phyloP scores from a whole-genome alignment of 2,113 vertebrate genomes.

The Grammomys surdaster region DNA sequence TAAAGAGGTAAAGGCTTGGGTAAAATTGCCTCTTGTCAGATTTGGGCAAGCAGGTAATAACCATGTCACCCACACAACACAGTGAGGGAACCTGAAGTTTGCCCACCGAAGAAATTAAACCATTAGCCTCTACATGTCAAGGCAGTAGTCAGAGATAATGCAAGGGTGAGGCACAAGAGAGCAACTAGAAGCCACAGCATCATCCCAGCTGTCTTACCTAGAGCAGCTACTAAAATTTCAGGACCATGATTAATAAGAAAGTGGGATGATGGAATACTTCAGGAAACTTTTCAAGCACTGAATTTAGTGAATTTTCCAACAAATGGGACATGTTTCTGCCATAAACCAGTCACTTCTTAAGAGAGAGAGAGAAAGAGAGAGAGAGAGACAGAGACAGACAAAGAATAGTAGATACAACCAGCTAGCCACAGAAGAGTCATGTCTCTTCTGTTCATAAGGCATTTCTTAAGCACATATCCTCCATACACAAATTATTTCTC shows the following conservation, averaged over 20 bases:
- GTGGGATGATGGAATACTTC: not conserved
- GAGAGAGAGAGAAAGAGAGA: not conserved
- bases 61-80: not conserved
- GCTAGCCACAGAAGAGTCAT: not conserved
- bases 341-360: not conserved
- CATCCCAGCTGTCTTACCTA: rapidly evolving
- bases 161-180: not conserved
- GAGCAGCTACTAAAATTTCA: not conserved
- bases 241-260: too few relatives aligned
- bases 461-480: not conserved
- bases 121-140: not conserved
- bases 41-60: not conserved
- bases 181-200: not conserved
- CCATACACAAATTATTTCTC: not conserved
- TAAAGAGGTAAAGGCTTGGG: not conserved
- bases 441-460: not conserved
- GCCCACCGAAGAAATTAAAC: not conserved
- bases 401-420: not conserved
- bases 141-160: not conserved
- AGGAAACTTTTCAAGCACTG: too few relatives aligned
- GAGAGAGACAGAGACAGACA: not conserved
- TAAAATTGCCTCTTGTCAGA: not conserved
- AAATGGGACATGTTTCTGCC: not conserved
- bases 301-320: not conserved
- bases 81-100: not conserved